Conservation (phyloP, 1,140 invertebrate species). For the Drosophila pachea region DNA sequence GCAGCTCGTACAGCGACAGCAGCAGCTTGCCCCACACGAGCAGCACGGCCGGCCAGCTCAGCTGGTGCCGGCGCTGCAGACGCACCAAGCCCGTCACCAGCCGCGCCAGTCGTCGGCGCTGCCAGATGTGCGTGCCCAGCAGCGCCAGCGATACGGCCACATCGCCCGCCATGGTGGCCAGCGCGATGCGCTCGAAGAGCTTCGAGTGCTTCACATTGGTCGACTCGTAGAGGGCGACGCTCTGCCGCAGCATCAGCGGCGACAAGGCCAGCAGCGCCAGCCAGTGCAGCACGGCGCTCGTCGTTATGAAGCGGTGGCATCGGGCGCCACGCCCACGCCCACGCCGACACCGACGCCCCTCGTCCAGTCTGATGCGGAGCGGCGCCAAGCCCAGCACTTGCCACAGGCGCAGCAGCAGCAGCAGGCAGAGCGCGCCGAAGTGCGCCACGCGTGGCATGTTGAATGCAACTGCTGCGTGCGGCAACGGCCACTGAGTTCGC, state of each 20-base stretch:
- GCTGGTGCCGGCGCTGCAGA: conserved; percentile 14
- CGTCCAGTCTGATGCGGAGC: conserved; percentile 12
- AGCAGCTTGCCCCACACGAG: conserved; percentile 58
- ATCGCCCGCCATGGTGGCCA: conserved; percentile 53
- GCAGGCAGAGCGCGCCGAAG: conserved; percentile 55
- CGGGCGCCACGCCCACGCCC: conserved; percentile 12
- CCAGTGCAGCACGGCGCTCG: conserved; percentile 27
- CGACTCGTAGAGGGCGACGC: conserved; percentile 48
- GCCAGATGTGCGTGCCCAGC: conserved; percentile 40
- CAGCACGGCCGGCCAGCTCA: conserved; percentile 33
- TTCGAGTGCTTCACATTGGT: conserved; percentile 57
- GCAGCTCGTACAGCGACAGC: conserved; percentile 59
- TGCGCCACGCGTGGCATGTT: conserved; percentile 57
- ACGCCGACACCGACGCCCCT: too few species aligned
- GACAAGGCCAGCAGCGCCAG: conserved; percentile 37
- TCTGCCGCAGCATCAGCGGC: conserved; percentile 51
- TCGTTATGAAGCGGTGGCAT: conserved; percentile 30
- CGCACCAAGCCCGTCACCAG: conserved; percentile 33
- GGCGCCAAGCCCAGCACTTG: conserved; percentile 54
- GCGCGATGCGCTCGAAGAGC: conserved; percentile 55
- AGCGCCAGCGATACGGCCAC: conserved; percentile 49
- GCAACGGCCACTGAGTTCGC: neutral
- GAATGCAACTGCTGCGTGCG: conserved; percentile 36
- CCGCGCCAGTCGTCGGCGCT: conserved; percentile 33
- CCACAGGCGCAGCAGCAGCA: conserved; percentile 49